Evolutionary conservation across 2,888 invertebrate genomes (phyloP).

Genomic region (Cheilosia soror): DNA sequence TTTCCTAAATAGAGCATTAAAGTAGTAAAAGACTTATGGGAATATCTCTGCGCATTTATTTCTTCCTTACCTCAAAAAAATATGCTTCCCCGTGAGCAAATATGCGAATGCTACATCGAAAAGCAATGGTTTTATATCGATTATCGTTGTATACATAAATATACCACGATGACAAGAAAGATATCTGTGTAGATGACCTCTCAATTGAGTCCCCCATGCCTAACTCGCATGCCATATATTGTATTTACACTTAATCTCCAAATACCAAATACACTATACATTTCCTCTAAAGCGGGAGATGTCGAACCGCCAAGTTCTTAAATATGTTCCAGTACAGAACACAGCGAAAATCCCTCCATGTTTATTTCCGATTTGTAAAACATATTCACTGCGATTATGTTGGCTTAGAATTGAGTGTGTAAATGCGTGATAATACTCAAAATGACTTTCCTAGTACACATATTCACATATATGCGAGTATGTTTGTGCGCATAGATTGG

Average conservation of each 20-base stretch:
- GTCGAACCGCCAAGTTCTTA: slow-evolving; percentile 26
- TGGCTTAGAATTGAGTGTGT: slow-evolving; percentile 64
- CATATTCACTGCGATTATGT: slow-evolving; percentile 57
- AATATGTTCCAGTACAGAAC: slow-evolving; percentile 49
- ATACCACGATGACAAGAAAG: slow-evolving; percentile 1
- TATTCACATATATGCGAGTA: slow-evolving; percentile 12
- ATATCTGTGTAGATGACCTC: slow-evolving; percentile 9
- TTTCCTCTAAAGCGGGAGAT: slow-evolving; percentile 9
- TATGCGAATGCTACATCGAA: too few relatives aligned
- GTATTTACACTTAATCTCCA: slow-evolving; percentile 12
- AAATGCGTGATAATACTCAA: slow-evolving; percentile 64
- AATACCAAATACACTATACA: slow-evolving; percentile 6
- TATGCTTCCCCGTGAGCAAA: too few relatives aligned
- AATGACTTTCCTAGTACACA: slow-evolving; percentile 46
- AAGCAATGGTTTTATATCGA: background rate
- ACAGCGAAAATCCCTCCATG: slow-evolving; percentile 48
- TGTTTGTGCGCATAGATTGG: background rate
- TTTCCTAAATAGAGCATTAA: too few relatives aligned
- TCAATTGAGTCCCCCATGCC: background rate
- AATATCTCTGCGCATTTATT: too few relatives aligned
- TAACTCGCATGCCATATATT: slow-evolving; percentile 10
- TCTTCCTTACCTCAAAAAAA: too few relatives aligned
- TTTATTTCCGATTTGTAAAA: slow-evolving; percentile 65
- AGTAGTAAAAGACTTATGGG: too few relatives aligned
- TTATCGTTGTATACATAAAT: background rate